phyloP scores from a whole-genome alignment of 2,888 invertebrate species.

The Protodeltote pygarga region DNA sequence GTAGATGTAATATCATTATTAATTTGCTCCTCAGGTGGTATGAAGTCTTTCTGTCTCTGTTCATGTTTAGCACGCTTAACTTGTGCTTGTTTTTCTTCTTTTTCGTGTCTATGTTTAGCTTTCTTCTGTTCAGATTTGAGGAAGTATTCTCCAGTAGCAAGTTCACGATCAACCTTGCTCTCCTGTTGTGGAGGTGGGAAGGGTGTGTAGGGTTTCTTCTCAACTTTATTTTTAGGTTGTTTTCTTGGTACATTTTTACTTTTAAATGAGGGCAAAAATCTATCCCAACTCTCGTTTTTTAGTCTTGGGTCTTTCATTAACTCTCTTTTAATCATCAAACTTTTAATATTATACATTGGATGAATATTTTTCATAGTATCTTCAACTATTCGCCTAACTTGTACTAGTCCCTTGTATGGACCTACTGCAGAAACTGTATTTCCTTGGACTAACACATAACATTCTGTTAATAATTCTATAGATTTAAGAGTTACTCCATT shows the following conservation, averaged over 20 bases:
- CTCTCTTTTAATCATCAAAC: conserved; percentile 98
- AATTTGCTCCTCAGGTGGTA: conserved; percentile 91
- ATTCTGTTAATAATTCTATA: conserved; percentile 97
- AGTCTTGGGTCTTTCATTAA: conserved; percentile 96
- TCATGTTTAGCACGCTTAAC: conserved; percentile 91
- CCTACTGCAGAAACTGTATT: conserved; percentile 99
- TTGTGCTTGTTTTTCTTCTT: conserved; percentile 92
- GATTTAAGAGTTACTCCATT: conserved; percentile 99
- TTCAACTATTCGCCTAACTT: conserved; percentile 95
- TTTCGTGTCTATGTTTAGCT: conserved; percentile 90
- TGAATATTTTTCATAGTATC: conserved; percentile 99
- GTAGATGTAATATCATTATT: conserved; percentile 50
- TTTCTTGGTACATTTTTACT: conserved; percentile 95
- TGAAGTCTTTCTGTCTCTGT: conserved; percentile 92
- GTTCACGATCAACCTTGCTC: conserved; percentile 96
- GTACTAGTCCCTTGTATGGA: conserved; percentile 95
- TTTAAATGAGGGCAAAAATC: conserved; percentile 98
- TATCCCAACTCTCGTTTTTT: conserved; percentile 97
- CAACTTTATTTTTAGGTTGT: conserved; percentile 94
- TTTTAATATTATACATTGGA: conserved; percentile 99
- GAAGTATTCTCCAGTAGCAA: conserved; percentile 99
- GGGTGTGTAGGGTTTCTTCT: conserved; percentile 98
- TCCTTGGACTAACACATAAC: conserved; percentile 98
- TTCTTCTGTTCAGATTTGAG: conserved; percentile 94
- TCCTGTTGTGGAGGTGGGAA: conserved; percentile 98